A percentile compares a stretch with the other conserved stretches of the same genome.
These are phyloP conservation scores for Anoplius nigerrimus DNA, from an alignment of 2,888 invertebrate species.

Conservation along the genomic window DNA sequence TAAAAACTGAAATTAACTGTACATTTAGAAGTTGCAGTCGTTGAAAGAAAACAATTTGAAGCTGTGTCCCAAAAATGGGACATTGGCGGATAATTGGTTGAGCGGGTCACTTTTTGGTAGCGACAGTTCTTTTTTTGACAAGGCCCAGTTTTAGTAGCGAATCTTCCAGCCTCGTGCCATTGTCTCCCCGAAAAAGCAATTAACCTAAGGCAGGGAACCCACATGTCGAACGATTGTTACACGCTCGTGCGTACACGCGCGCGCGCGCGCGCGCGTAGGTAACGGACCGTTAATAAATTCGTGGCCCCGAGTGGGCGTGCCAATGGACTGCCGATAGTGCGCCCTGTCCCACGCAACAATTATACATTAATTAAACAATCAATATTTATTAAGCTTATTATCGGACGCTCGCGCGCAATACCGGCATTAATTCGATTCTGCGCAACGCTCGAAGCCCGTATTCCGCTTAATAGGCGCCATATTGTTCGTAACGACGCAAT, in stretches of 20 bases:
- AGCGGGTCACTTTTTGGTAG: no score
- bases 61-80: no score
- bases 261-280: conserved; percentile 3
- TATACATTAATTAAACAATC: conserved; percentile 73
- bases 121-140: no score
- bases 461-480: conserved; percentile 71
- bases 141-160: no score
- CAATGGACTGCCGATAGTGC: conserved; percentile 56
- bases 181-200: not conserved
- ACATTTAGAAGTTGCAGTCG: no score
- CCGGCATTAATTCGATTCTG: conserved; percentile 66
- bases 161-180: no score
- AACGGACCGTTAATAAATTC: conserved; percentile 44
- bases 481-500: conserved; percentile 72
- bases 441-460: conserved; percentile 57
- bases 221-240: conserved; percentile 1
- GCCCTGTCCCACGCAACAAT: conserved; percentile 62
- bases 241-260: conserved; percentile 1
- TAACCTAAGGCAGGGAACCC: not conserved
- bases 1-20: no score
- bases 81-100: no score
- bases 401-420: conserved; percentile 51
- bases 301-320: conserved; percentile 52
- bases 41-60: no score
- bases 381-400: conserved; percentile 73